Base-by-base conservation (phyloP, 2,888 invertebrate genomes). In the Sarcophaga subvicina region DNA sequence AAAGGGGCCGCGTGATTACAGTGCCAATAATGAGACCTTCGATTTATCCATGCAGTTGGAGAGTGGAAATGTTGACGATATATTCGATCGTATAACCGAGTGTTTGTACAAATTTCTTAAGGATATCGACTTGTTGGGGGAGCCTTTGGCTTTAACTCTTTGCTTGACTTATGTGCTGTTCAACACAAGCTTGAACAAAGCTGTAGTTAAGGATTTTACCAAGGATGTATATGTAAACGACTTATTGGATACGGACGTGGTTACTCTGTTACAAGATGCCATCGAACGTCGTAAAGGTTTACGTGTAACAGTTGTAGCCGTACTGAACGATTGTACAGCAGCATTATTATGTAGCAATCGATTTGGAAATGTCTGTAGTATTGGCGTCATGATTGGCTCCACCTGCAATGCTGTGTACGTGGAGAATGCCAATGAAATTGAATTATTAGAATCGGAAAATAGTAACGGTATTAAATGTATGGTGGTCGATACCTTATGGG, bases 321-420 rank as follows among this genome's bases (percentile, higher is more conserved):
- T 97, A 90, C 94, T 97, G 81, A 97, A 97, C 93, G 98, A 99
- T 94, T 97, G 98, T 79, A 97, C 97, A 62, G 98, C 98, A 89
- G 97, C 98, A 17, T 94, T 98, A 90, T 97, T 98, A 97, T 97
- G 98, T 47, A 98, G 98, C 94, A 97, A 98, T 87, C 96, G 96
- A 94, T 95, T 95, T 91, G 95, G 96, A 91, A 95, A 94, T 88
- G 94, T 95, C 92, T 97, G 97, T 94, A 94, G 96, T 90, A 94
- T 98, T 93, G 98, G 98, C 90, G 95, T 97, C 86, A 97, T 97
- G 90, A 91, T 97, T 89, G 97, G 97, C 66, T 97, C 97, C 45
- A 97, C 97, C 3, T 96, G 96, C 54, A 97, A 97, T 94, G 97
- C 96, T 4, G 96, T 96, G 90, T 97, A 97, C 93, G 94, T 97